Percentiles rank a stretch among this genome's conserved stretches.
Conservation (phyloP, 1,140 invertebrate genomes). For the Chionoecetes opilio region DNA sequence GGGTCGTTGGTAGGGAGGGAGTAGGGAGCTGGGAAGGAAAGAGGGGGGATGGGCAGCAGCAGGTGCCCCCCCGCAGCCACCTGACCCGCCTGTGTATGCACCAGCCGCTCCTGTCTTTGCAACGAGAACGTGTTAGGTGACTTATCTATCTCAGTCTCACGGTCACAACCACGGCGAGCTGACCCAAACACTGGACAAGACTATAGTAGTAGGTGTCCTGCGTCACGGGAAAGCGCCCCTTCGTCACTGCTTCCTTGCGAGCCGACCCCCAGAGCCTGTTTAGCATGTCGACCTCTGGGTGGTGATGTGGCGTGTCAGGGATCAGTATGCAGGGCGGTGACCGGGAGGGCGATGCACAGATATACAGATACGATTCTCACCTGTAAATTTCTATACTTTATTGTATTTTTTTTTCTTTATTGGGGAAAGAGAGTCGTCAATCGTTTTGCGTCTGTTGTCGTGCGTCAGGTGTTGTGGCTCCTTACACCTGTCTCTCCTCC, state of each 20-base stretch:
- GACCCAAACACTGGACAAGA: background rate
- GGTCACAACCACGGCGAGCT: too few species aligned
- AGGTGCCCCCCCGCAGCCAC: background rate
- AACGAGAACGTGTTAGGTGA: background rate
- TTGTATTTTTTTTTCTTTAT: background rate
- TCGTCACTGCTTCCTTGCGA: background rate
- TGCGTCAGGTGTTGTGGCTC: background rate
- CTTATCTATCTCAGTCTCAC: background rate
- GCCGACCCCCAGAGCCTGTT: background rate
- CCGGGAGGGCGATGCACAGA: background rate
- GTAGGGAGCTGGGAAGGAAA: too few species aligned
- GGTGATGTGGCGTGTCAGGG: background rate
- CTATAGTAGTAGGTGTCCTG: background rate
- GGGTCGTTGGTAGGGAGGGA: background rate
- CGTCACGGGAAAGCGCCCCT: background rate
- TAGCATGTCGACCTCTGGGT: background rate
- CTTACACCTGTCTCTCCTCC: conserved; percentile 3
- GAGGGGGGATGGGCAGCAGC: background rate
- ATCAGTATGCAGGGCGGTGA: conserved; percentile 2
- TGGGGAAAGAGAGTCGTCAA: background rate
- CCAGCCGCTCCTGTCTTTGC: background rate
- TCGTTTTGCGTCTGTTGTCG: background rate
- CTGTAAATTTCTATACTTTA: too few species aligned
- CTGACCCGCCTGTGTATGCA: background rate
- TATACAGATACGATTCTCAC: background rate